A percentile compares a stretch with the other conserved stretches of the same genome.
These are phyloP conservation scores for Drosophila pallidifrons DNA, from an alignment of 1,140 invertebrate genomes.

Conservation along the genomic window DNA sequence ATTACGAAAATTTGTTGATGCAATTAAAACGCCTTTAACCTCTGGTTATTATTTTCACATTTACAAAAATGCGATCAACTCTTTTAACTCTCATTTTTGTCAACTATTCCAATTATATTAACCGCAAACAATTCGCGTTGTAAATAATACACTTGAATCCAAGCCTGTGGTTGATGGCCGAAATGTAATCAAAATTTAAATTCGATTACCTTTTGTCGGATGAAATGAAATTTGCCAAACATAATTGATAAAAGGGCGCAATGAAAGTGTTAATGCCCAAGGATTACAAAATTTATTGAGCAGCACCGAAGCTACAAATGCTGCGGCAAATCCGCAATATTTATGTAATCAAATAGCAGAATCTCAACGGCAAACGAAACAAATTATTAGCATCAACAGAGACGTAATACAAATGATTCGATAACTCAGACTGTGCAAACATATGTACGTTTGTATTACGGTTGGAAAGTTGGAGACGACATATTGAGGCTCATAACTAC, in stretches of 20 bases:
- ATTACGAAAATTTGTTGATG: no score
- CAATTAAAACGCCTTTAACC: no score
- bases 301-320: neutral
- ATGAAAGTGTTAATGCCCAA: neutral
- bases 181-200: neutral
- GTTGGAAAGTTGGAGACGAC: constrained; percentile 37
- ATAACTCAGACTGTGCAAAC: constrained; percentile 16
- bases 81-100: no score
- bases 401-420: constrained; percentile 29
- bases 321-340: neutral
- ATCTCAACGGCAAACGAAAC: constrained; percentile 22
- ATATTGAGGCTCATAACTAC: constrained; percentile 81
- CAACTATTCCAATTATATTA: neutral
- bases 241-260: constrained; percentile 1
- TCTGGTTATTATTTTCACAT: no score
- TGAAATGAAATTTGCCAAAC: neutral
- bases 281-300: constrained; percentile 9
- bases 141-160: neutral
- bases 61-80: no score
- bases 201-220: neutral
- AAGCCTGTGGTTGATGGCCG: neutral
- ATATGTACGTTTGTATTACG: constrained; percentile 3
- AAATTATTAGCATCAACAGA: constrained; percentile 37
- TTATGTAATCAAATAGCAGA: constrained; percentile 25
- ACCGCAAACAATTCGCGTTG: neutral